Conservation (phyloP, 2,888 invertebrate genomes). For the Agrochola macilenta region DNA sequence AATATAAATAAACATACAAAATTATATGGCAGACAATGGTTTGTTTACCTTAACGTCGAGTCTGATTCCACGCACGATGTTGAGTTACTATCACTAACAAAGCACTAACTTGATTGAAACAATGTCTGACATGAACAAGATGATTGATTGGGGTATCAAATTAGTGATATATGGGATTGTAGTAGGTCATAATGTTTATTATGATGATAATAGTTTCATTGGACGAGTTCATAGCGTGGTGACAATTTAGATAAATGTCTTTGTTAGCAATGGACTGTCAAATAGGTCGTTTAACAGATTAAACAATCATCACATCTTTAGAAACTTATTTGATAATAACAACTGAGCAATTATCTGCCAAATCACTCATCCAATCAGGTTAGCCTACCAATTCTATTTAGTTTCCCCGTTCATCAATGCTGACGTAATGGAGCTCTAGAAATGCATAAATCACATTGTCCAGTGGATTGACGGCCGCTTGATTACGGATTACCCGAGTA, state of each 20-base stretch:
- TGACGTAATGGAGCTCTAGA: conserved; percentile 49
- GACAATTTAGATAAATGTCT: neutral
- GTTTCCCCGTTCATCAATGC: conserved; percentile 51
- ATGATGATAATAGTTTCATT: neutral
- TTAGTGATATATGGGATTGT: conserved; percentile 5
- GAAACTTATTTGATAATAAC: neutral
- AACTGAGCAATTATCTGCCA: neutral
- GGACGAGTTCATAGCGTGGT: neutral
- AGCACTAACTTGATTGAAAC: conserved; percentile 22
- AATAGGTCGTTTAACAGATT: neutral
- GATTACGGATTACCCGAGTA: conserved; percentile 56
- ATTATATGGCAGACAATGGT: neutral
- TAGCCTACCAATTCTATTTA: conserved; percentile 31
- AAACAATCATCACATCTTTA: no score
- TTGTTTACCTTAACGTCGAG: neutral
- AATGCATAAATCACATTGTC: conserved; percentile 64
- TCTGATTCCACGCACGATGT: neutral
- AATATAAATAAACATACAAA: neutral
- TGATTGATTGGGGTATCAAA: conserved; percentile 31
- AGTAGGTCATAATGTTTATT: neutral
- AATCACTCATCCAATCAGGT: conserved; percentile 19
- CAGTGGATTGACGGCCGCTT: conserved; percentile 57
- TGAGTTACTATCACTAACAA: conserved; percentile 1
- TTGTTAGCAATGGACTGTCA: neutral
- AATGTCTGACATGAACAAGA: conserved; percentile 27